phyloP scores from a whole-genome alignment of 2,797 vertebrate species.

The Parotocinclus haroldoi region DNA sequence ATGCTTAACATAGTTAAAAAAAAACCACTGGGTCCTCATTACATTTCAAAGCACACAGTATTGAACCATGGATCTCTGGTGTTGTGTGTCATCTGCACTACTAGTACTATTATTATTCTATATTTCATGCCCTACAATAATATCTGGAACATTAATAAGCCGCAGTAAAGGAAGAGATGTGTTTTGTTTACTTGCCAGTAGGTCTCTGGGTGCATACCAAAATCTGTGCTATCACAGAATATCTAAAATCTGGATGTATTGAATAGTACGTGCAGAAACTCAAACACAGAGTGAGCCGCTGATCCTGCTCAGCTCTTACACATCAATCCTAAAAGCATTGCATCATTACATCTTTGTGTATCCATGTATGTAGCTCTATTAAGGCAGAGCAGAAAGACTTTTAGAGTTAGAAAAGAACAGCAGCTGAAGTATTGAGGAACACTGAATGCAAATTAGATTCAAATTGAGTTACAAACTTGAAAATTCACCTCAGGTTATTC shows the following conservation, averaged over 20 bases:
- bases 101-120: no score
- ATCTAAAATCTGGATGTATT: background rate
- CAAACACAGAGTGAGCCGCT: background rate
- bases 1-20: no score
- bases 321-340: slow-evolving; percentile 31
- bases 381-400: slow-evolving; percentile 14
- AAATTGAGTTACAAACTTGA: background rate
- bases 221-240: background rate
- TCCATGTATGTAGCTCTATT: slow-evolving; percentile 33
- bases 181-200: no score
- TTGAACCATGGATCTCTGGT: no score
- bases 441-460: slow-evolving; percentile 22
- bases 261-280: background rate
- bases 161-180: no score
- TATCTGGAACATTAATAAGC: no score
- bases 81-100: no score
- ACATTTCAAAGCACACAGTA: no score
- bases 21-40: no score
- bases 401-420: no score
- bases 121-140: no score
- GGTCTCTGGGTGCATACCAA: no score
- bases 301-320: slow-evolving; percentile 24
- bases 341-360: slow-evolving; percentile 29
- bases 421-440: background rate
- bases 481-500: slow-evolving; percentile 6